Evolutionary conservation across 2,797 vertebrate species (phyloP).

Genomic region (Kryptolebias ocellatus): DNA sequence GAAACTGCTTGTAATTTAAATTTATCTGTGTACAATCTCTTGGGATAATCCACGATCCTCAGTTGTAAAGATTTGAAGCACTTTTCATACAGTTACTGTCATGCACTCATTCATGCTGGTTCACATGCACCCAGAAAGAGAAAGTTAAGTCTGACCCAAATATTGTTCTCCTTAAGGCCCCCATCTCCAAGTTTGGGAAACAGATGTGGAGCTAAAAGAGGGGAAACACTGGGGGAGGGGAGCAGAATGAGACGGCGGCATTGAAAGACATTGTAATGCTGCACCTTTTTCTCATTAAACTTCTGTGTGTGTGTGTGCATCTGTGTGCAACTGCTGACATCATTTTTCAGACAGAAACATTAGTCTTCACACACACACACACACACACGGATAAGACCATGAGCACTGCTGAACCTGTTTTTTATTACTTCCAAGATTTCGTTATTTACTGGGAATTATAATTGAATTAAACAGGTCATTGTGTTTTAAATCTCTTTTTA

Average conservation of each 20-base stretch:
- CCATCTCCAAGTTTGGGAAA: slow-evolving; percentile 68
- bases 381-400: background rate
- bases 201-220: slow-evolving; percentile 74
- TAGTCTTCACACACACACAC: background rate
- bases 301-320: slow-evolving; percentile 11
- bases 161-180: slow-evolving; percentile 73
- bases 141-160: slow-evolving; percentile 73
- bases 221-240: slow-evolving; percentile 43
- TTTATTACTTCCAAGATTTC: too few relatives aligned
- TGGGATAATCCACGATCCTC: background rate
- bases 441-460: too few relatives aligned
- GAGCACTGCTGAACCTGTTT: too few relatives aligned
- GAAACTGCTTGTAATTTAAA: background rate
- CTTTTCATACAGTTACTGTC: slow-evolving; percentile 1
- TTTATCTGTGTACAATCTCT: background rate
- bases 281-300: slow-evolving; percentile 79
- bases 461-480: too few relatives aligned
- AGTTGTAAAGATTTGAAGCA: slow-evolving; percentile 13
- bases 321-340: slow-evolving; percentile 50
- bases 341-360: slow-evolving; percentile 49
- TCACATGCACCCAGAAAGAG: slow-evolving; percentile 17
- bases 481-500: too few relatives aligned
- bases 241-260: slow-evolving; percentile 43
- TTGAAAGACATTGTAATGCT: slow-evolving; percentile 53
- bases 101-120: slow-evolving; percentile 10